Evolutionary conservation across 2,888 invertebrate genomes (phyloP), one percentile per base, ranked within the genome.

Genomic region (Amiota mariae): DNA sequence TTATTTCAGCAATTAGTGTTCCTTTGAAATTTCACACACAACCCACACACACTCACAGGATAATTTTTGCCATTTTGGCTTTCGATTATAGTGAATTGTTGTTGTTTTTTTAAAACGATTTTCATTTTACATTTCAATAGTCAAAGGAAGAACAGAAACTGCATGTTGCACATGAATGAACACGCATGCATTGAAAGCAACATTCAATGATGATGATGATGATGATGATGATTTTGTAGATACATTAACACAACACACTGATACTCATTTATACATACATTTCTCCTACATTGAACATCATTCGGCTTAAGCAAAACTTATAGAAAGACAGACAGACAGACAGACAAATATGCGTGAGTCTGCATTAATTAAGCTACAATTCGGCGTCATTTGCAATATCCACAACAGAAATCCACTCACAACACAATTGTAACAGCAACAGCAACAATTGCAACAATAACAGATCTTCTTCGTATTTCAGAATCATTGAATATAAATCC

Each of bases 301-400:
- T 36, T 36, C 36, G 36, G 36, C 36, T 6, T 36, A 36, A 36
- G 6, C 36, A 36, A 36, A 36, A 6, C 36, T 36, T 36, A 36
- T 6, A 36, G 6, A 36, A 36, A 36, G 6, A 36, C 36, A 36
- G 36, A 36, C 36, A 36, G 36, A 36, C 24, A 24, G 24, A 24
- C 24, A 24, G 24, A 24, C 24, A 10, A 8, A 12, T 8, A 20
- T 81, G 80, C 74, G 78, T 76, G 76, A 24, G 13, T 82, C 77
- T 81, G 85, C 80, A 86, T 85, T 84, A 84, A 84, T 84, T 84
- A 84, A 84, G 81, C 85, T 77, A 78, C 85, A 81, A 79, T 84
- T 82, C 82, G 79, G 75, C 81, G 76, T 77, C 84, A 84, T 81
- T 85, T 86, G 76, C 81, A 81, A 76, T 84, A 85, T 74, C 84